These are phyloP conservation scores for Gastrophryne carolinensis DNA, from an alignment of 2,797 vertebrate genomes.

Conservation along the genomic window DNA sequence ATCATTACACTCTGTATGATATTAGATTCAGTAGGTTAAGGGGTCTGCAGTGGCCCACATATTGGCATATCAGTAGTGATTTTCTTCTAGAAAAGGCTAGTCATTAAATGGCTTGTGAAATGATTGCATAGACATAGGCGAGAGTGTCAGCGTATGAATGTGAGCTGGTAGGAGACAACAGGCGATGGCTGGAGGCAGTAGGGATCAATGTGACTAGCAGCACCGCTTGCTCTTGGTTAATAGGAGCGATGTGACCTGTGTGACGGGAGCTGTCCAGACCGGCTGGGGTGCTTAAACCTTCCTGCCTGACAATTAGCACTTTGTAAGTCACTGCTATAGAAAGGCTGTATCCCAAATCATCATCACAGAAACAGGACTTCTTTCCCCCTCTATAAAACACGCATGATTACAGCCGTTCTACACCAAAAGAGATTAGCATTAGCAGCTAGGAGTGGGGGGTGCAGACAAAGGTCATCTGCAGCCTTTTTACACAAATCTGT, in stretches of 20 bases:
- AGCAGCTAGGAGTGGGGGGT: neutral
- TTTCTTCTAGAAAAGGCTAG: neutral
- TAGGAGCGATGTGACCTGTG: conserved; percentile 4
- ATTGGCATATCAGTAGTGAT: neutral
- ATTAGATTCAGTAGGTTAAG: neutral
- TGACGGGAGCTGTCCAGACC: conserved; percentile 10
- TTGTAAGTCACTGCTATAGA: neutral
- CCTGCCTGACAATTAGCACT: neutral
- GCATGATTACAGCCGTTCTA: neutral
- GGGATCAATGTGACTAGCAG: neutral
- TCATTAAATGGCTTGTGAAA: neutral
- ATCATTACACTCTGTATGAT: neutral
- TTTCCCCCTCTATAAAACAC: neutral
- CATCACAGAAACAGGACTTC: neutral
- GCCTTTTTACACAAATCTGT: neutral
- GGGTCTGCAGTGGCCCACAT: neutral
- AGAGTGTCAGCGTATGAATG: neutral
- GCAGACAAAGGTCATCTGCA: conserved; percentile 45
- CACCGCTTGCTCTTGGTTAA: neutral
- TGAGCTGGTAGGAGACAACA: neutral
- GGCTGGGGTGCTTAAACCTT: neutral
- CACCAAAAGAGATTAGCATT: neutral
- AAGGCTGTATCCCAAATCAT: neutral
- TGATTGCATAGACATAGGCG: neutral
- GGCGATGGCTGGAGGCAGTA: neutral